Evolutionary conservation across 2,113 vertebrate genomes (phyloP).

Genomic region (Alosa alosa): DNA sequence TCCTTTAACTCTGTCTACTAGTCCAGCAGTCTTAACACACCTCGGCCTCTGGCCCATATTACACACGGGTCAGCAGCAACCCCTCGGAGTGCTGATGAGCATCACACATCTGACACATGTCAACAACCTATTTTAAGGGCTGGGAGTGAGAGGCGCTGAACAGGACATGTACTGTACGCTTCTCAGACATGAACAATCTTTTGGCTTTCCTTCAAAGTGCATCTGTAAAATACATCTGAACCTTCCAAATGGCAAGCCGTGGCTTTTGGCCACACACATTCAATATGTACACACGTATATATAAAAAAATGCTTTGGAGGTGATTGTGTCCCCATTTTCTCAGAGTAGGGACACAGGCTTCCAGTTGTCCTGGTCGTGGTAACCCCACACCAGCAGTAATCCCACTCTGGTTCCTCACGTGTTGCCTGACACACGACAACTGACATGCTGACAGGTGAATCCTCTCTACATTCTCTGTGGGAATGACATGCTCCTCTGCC

Average conservation of each 20-base stretch:
- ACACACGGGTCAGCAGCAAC: slow-evolving; percentile 15
- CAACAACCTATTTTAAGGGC: slow-evolving; percentile 10
- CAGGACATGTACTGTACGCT: background rate
- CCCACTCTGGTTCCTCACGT: background rate
- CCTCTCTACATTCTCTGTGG: background rate
- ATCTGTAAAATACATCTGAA: background rate
- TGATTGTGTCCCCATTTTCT: background rate
- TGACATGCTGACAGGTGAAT: background rate
- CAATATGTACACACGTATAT: background rate
- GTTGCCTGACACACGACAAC: background rate
- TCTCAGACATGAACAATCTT: background rate
- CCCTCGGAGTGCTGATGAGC: background rate
- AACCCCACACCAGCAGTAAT: slow-evolving; percentile 10
- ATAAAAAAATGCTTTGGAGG: background rate
- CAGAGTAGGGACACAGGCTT: background rate
- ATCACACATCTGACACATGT: slow-evolving; percentile 3
- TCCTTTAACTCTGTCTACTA: background rate
- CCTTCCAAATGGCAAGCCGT: background rate
- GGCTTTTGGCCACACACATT: background rate
- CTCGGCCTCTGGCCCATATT: background rate
- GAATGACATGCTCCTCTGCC: background rate
- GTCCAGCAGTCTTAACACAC: background rate
- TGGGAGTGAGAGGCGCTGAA: background rate
- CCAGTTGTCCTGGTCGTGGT: background rate
- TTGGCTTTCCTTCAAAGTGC: background rate